phyloP scores from a whole-genome alignment of 2,888 invertebrate species.

The Eupithecia dodoneata region DNA sequence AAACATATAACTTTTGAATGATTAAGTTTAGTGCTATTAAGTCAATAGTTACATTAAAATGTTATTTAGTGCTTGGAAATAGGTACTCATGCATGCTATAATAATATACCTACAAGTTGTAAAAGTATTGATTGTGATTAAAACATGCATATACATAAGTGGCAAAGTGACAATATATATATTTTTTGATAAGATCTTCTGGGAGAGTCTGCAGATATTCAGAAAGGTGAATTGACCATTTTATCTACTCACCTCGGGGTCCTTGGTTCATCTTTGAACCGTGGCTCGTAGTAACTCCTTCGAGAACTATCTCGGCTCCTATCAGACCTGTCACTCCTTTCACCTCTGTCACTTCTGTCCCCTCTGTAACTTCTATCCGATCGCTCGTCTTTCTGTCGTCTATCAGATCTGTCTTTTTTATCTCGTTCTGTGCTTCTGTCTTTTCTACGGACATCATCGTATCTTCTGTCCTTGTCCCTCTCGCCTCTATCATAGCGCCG shows the following conservation, averaged over 20 bases:
- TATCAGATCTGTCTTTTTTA: slow-evolving; percentile 49
- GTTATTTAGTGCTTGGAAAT: not conserved
- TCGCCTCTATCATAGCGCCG: slow-evolving; percentile 66
- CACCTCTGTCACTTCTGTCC: slow-evolving; percentile 47
- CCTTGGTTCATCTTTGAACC: slow-evolving; percentile 93
- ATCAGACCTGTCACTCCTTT: slow-evolving; percentile 60
- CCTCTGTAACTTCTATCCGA: slow-evolving; percentile 52
- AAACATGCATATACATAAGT: not conserved
- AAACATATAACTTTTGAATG: too few species aligned
- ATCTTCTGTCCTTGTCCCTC: slow-evolving; percentile 58
- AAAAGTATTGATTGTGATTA: not conserved
- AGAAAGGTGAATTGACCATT: too few species aligned
- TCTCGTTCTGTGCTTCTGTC: slow-evolving; percentile 46
- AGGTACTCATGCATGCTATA: not conserved
- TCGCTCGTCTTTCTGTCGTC: slow-evolving; percentile 53
- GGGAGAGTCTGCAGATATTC: too few species aligned
- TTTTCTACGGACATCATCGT: slow-evolving; percentile 56
- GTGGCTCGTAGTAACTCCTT: slow-evolving; percentile 82
- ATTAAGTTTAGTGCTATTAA: not conserved
- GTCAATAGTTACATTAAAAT: not conserved
- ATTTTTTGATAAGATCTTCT: too few species aligned
- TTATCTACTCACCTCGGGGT: slow-evolving; percentile 86
- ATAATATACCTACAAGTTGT: not conserved
- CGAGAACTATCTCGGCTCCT: slow-evolving; percentile 73
- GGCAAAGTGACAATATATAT: too few species aligned